Conservation (phyloP, 2,888 invertebrate species). For the Leptinotarsa tumamoca region DNA sequence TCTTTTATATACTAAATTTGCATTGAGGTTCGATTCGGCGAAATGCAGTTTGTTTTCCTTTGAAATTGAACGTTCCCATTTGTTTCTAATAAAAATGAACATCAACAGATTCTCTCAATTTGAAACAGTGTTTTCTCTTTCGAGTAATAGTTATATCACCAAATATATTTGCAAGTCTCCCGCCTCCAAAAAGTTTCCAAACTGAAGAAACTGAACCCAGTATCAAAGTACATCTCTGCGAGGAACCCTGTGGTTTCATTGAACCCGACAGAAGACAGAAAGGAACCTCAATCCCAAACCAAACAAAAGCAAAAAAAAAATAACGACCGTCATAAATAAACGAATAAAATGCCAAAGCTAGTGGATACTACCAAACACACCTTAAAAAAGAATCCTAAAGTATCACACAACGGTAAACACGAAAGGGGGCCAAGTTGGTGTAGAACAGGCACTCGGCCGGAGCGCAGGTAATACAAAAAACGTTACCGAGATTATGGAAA, state of each 20-base stretch:
- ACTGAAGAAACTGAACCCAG: neutral
- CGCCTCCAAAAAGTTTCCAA: too few relatives aligned
- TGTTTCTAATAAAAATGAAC: too few relatives aligned
- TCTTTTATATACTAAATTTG: too few relatives aligned
- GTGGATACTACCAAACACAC: slow-evolving; percentile 15
- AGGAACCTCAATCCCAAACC: neutral
- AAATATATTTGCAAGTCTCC: too few relatives aligned
- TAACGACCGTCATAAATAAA: slow-evolving; percentile 18
- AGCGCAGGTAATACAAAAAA: slow-evolving; percentile 44
- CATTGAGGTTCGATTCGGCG: too few relatives aligned
- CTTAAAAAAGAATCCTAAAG: slow-evolving; percentile 38
- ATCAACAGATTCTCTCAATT: too few relatives aligned
- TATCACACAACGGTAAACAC: slow-evolving; percentile 51
- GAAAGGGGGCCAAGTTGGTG: slow-evolving; percentile 49
- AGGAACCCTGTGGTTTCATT: slow-evolving; percentile 14
- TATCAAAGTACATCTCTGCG: neutral
- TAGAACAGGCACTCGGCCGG: slow-evolving; percentile 23
- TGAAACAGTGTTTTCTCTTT: too few relatives aligned
- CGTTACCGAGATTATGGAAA: slow-evolving; percentile 39
- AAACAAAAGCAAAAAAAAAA: slow-evolving; percentile 11
- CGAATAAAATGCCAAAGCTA: slow-evolving; percentile 11
- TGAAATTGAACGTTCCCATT: too few relatives aligned
- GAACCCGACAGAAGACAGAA: slow-evolving; percentile 6
- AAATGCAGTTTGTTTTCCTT: too few relatives aligned
- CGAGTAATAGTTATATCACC: too few relatives aligned